Conservation (phyloP, 2,113 vertebrate species). For the Fulica atra region DNA sequence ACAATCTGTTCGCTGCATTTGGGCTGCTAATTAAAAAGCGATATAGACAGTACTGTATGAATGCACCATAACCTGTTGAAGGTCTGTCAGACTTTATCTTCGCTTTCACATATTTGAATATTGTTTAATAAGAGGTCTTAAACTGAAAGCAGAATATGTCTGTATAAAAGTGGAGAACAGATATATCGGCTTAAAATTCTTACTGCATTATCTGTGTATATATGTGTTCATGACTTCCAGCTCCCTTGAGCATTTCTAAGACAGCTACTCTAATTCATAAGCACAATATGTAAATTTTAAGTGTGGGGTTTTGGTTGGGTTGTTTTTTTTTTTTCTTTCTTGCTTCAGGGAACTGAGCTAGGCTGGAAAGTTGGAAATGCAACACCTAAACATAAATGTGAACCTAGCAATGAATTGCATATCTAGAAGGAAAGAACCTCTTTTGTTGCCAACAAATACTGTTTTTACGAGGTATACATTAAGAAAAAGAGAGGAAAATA, state of each 20-base stretch:
- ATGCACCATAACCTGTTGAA: conserved; percentile 76
- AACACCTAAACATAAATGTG: conserved; percentile 61
- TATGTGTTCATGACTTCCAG: conserved; percentile 24
- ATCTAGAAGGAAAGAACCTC: conserved; percentile 40
- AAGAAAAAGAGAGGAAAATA: conserved; percentile 50
- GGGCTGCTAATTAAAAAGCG: conserved; percentile 77
- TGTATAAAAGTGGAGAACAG: conserved; percentile 39
- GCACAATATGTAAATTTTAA: conserved; percentile 56
- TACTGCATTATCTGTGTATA: not conserved
- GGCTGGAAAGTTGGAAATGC: conserved; percentile 63
- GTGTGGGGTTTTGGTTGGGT: not conserved
- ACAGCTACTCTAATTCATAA: conserved; percentile 35
- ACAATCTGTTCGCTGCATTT: conserved; percentile 75
- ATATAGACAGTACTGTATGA: conserved; percentile 63
- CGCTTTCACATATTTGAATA: conserved; percentile 67
- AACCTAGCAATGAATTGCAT: conserved; percentile 44
- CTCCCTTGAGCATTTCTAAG: conserved; percentile 42
- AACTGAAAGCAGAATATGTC: conserved; percentile 56
- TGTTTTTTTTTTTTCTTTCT: not conserved
- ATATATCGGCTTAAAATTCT: conserved; percentile 46
- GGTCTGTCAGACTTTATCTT: conserved; percentile 77
- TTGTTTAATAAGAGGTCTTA: conserved; percentile 73
- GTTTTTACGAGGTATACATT: conserved; percentile 51
- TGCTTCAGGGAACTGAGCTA: conserved; percentile 29
- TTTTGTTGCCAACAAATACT: conserved; percentile 55